Conservation (phyloP, 2,888 invertebrate species). For the Lycaena phlaeas region DNA sequence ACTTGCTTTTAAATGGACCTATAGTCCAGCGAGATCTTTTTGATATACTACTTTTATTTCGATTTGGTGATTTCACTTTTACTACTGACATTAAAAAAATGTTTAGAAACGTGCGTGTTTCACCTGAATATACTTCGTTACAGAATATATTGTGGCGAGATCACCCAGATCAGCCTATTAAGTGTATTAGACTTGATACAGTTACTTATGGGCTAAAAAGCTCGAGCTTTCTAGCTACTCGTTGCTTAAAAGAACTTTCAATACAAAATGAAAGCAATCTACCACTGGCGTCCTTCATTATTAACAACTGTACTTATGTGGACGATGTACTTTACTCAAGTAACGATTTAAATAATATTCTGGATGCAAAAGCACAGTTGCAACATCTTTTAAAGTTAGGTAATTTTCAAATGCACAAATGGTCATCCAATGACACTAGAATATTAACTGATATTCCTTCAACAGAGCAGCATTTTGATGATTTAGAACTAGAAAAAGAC, state of each 20-base stretch:
- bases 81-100: slow-evolving; percentile 18
- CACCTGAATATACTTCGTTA: slow-evolving; percentile 12
- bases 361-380: slow-evolving; percentile 14
- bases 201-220: slow-evolving; percentile 21
- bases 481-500: too few species aligned
- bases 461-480: too few species aligned
- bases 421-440: too few species aligned
- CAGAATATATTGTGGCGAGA: slow-evolving; percentile 21
- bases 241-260: slow-evolving; percentile 16
- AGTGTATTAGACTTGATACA: slow-evolving; percentile 17
- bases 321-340: slow-evolving; percentile 13
- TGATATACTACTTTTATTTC: too few species aligned
- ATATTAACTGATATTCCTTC: too few species aligned
- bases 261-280: background rate
- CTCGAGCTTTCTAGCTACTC: slow-evolving; percentile 17
- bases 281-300: slow-evolving; percentile 14
- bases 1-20: too few species aligned
- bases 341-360: slow-evolving; percentile 3
- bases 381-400: slow-evolving; percentile 9
- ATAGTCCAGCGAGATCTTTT: too few species aligned
- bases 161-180: slow-evolving; percentile 9
- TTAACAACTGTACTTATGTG: slow-evolving; percentile 13
- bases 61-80: too few species aligned
- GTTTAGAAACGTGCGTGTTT: slow-evolving; percentile 15
- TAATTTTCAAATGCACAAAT: slow-evolving; percentile 10